phyloP scores from a whole-genome alignment of 2,113 vertebrate genomes.

The Pedionomus torquatus region DNA sequence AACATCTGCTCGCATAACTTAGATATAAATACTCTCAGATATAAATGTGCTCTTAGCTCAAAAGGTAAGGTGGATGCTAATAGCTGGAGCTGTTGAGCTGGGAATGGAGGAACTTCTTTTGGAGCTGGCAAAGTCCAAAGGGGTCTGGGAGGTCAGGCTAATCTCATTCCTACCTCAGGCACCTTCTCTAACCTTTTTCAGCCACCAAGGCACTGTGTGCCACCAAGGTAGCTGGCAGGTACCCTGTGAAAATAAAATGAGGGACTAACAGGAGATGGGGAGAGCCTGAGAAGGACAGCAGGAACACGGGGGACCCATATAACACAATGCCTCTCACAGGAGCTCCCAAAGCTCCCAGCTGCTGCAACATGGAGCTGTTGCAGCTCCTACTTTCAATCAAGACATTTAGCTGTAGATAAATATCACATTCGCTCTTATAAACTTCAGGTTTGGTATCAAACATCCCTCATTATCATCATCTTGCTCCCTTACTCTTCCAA shows the following conservation, averaged over 20 bases:
- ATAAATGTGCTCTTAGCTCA: conserved; percentile 46
- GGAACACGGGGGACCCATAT: background rate
- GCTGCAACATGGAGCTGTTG: background rate
- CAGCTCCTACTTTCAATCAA: background rate
- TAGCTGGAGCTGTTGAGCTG: background rate
- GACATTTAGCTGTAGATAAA: background rate
- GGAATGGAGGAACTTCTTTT: background rate
- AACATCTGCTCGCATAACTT: background rate
- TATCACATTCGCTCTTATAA: background rate
- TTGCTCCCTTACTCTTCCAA: background rate
- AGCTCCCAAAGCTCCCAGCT: background rate
- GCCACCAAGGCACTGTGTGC: background rate
- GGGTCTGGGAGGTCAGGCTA: background rate
- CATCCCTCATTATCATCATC: background rate
- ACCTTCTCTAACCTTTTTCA: background rate
- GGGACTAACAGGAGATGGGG: background rate
- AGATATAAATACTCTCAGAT: conserved; percentile 47
- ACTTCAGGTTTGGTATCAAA: background rate
- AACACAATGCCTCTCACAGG: background rate
- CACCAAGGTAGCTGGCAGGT: background rate
- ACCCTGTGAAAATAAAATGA: background rate
- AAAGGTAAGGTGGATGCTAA: conserved; percentile 27
- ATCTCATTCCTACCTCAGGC: background rate
- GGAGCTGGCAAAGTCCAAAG: background rate
- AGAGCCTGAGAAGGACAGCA: background rate